phyloP scores from a whole-genome alignment of 2,113 vertebrate species.

The Gymnarchus niloticus region DNA sequence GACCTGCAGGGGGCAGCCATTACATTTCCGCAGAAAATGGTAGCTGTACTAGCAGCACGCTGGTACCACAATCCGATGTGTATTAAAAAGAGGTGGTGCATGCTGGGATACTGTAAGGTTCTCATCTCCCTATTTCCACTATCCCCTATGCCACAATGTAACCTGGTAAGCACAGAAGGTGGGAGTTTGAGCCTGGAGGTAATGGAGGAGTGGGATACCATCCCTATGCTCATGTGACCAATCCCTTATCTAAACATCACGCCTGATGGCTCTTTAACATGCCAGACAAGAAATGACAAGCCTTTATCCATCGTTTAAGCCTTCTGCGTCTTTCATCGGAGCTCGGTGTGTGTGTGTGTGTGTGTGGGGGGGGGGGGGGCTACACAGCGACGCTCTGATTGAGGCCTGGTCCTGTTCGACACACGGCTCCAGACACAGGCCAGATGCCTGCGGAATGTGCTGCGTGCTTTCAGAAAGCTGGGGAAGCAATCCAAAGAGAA shows the following conservation, averaged over 20 bases:
- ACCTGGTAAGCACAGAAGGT: not conserved
- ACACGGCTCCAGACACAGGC: constrained; percentile 26
- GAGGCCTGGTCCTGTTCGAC: constrained; percentile 22
- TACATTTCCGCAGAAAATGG: not conserved
- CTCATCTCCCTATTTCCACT: not conserved
- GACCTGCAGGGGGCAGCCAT: not conserved
- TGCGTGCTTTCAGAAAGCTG: not conserved
- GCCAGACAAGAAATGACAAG: not conserved
- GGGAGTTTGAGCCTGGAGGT: not conserved
- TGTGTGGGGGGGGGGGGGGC: not conserved
- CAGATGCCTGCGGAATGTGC: constrained; percentile 11
- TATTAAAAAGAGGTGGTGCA: no score
- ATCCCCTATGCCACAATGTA: not conserved
- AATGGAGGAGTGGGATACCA: not conserved
- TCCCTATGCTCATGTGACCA: not conserved
- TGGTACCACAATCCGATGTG: not conserved
- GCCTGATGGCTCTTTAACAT: not conserved
- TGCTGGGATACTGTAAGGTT: not conserved
- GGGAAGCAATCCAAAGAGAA: constrained; percentile 31
- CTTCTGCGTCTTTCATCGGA: not conserved
- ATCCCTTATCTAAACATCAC: not conserved
- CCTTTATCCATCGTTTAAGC: not conserved
- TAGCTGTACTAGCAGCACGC: not conserved
- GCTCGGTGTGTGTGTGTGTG: no score
- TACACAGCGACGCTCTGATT: not conserved